A percentile compares a stretch with the other conserved stretches of the same genome.
Conservation (phyloP, 2,113 vertebrate species). For the Pleuronectes platessa region DNA sequence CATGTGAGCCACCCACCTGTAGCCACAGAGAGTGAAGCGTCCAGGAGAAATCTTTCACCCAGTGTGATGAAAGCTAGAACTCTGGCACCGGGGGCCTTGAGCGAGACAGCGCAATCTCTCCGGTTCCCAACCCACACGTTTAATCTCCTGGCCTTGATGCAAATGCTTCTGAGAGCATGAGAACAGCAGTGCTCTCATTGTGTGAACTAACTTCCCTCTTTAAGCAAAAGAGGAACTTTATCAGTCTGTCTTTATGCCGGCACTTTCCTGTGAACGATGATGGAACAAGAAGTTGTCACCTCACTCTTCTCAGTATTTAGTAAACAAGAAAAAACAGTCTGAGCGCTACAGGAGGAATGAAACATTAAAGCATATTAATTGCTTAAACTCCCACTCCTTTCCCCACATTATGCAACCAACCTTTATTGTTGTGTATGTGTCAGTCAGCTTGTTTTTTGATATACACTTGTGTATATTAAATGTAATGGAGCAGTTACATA, state of each 20-base stretch:
- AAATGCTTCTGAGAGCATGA: slow-evolving; percentile 75
- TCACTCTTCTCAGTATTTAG: slow-evolving; percentile 24
- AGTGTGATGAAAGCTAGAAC: slow-evolving; percentile 69
- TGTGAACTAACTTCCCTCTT: slow-evolving; percentile 72
- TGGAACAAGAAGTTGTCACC: slow-evolving; percentile 47
- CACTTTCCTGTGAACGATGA: slow-evolving; percentile 59
- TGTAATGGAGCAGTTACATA: background rate
- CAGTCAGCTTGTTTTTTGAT: slow-evolving; percentile 5
- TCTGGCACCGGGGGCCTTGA: slow-evolving; percentile 70
- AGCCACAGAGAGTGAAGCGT: slow-evolving; percentile 69
- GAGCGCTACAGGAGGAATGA: background rate
- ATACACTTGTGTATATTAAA: slow-evolving; percentile 6
- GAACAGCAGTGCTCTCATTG: slow-evolving; percentile 59
- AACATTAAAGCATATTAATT: slow-evolving; percentile 9
- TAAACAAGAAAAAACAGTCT: slow-evolving; percentile 10
- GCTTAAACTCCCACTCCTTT: slow-evolving; percentile 33
- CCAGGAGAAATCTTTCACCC: slow-evolving; percentile 77
- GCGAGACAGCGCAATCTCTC: slow-evolving; percentile 74
- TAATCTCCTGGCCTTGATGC: slow-evolving; percentile 81
- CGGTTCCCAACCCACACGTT: slow-evolving; percentile 80
- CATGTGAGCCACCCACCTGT: slow-evolving; percentile 77
- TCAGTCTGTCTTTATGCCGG: slow-evolving; percentile 33
- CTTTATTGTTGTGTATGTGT: slow-evolving; percentile 17
- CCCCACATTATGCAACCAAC: slow-evolving; percentile 32
- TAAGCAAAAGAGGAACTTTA: slow-evolving; percentile 75